Evolutionary conservation across 2,113 vertebrate species (phyloP).

Genomic region (Nycticebus coucang): DNA sequence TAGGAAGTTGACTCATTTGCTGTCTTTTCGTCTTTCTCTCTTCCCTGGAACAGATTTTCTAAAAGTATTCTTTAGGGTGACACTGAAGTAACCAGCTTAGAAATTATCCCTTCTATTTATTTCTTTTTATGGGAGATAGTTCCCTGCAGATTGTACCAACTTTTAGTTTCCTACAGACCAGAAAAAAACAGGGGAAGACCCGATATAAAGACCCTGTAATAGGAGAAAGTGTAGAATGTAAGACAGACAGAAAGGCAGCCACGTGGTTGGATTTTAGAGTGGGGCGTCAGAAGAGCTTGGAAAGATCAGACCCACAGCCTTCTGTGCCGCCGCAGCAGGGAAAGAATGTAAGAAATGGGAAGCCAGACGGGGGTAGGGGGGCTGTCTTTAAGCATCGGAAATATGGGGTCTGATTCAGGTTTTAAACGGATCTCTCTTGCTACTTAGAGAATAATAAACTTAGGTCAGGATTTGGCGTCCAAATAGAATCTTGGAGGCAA

Average conservation of each 20-base stretch:
- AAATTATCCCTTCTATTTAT: neutral
- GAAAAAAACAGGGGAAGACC: neutral
- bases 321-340: neutral
- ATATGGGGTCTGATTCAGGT: neutral
- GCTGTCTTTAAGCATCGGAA: neutral
- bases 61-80: neutral
- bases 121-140: neutral
- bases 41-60: neutral
- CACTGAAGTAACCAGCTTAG: neutral
- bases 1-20: neutral
- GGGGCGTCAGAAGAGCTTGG: neutral
- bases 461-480: neutral
- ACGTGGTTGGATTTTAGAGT: neutral
- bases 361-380: neutral
- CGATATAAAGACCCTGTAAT: neutral
- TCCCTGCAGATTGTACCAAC: neutral
- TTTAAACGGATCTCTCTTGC: neutral
- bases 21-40: neutral
- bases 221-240: neutral
- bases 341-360: neutral
- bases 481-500: neutral
- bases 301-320: neutral
- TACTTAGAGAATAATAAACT: neutral
- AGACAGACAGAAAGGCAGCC: neutral
- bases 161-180: neutral